Conservation (phyloP, 2,888 invertebrate genomes). For the Chloromyia formosa region DNA sequence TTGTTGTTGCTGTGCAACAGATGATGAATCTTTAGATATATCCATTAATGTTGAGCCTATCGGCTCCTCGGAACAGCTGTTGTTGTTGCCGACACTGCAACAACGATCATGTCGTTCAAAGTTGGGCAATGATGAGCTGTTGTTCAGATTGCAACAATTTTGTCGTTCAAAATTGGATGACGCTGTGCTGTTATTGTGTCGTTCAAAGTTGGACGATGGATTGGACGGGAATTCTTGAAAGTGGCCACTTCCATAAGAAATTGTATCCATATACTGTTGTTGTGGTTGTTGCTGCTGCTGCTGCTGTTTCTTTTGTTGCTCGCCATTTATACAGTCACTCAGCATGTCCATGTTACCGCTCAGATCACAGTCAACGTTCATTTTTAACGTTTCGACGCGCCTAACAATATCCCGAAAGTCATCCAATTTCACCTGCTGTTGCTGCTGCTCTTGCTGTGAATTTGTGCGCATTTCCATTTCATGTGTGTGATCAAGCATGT, state of each 20-base stretch:
- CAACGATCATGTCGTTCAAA: too few relatives aligned
- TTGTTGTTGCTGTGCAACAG: not conserved
- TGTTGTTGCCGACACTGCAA: not conserved
- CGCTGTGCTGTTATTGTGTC: not conserved
- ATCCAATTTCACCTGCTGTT: constrained; percentile 47
- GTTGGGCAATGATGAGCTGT: too few relatives aligned
- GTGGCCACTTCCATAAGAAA: too few relatives aligned
- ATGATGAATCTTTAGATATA: too few relatives aligned
- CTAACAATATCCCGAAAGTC: constrained; percentile 58
- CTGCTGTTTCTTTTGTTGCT: constrained; percentile 20
- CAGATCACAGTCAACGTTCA: constrained; percentile 50
- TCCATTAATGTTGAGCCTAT: not conserved
- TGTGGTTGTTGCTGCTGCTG: constrained; percentile 16
- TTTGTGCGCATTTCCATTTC: not conserved
- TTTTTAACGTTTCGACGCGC: constrained; percentile 56
- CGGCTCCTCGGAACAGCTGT: too few relatives aligned
- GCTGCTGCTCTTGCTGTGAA: not conserved
- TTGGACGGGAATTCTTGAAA: not conserved
- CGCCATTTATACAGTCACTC: not conserved
- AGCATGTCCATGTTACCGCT: constrained; percentile 20
- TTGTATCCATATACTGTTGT: constrained; percentile 36
- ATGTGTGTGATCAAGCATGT: not conserved
- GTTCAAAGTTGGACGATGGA: not conserved
- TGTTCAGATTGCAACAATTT: too few relatives aligned
- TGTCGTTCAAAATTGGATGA: too few relatives aligned